Evolutionary conservation across 2,797 vertebrate species (phyloP).

Genomic region (Chaenodraco wilsoni): DNA sequence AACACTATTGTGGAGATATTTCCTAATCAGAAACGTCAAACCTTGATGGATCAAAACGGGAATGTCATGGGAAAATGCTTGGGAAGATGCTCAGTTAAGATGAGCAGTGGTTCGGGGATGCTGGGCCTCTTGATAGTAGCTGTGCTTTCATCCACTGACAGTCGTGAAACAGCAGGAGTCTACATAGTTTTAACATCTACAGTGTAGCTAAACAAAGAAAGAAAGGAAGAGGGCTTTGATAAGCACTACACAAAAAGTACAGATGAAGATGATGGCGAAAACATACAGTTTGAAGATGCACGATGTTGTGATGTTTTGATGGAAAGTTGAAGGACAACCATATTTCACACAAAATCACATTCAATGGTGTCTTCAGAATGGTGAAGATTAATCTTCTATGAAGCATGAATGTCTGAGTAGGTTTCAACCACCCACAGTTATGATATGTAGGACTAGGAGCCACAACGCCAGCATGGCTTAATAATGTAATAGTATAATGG

Average conservation of each 20-base stretch:
- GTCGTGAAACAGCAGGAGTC: constrained; percentile 3
- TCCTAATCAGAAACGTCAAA: constrained; percentile 64
- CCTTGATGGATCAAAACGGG: constrained; percentile 40
- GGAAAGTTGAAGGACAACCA: neutral
- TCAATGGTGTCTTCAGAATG: neutral
- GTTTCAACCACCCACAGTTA: neutral
- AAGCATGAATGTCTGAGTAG: neutral
- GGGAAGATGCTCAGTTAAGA: constrained; percentile 11
- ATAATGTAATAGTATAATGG: neutral
- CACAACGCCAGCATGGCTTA: neutral
- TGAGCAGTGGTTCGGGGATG: constrained; percentile 20
- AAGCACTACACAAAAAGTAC: neutral
- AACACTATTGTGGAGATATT: constrained; percentile 42
- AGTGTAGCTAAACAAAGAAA: neutral
- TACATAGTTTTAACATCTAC: neutral
- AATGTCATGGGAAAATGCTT: constrained; percentile 42
- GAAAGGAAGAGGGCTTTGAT: too few species aligned
- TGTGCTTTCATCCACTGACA: constrained; percentile 15
- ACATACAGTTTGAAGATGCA: neutral
- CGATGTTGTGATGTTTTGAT: neutral
- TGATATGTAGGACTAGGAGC: neutral
- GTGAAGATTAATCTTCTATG: neutral
- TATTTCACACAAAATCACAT: constrained; percentile 2
- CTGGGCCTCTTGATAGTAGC: constrained; percentile 8
- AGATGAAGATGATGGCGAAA: neutral